Base-by-base conservation (phyloP, 1,140 invertebrate species). In the Tetranychus urticae region DNA sequence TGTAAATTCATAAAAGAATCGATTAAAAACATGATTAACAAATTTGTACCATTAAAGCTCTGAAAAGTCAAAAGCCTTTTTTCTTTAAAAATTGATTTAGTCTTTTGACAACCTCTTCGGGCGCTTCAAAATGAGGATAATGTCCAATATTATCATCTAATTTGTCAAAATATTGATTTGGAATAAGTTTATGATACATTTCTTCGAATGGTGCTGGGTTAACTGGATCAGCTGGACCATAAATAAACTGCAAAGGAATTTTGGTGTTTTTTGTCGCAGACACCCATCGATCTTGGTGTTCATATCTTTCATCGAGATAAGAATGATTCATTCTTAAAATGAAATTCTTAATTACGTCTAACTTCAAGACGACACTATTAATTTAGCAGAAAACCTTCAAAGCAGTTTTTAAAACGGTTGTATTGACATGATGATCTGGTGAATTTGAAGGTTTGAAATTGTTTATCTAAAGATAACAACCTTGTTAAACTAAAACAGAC, bases 161-260 rank as follows among this genome's bases (percentile, higher is more conserved):
- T 13, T 61, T 52, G 36, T 58, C 60, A 34, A 67, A 45, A 36
- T 33, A 56, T 12, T 54, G 47, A 45, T 60, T 60, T 0, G 60
- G 61, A 10, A 65, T 59, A 50, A 63, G 60, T 60, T 66, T 66
- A 65, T 65, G 66, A 62, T 69, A 70, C 52, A 63, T 61, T 13
- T 64, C 56, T 23, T 63, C 61, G 65, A 71, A 71, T 35, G 59
- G 39, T 10, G 64, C 56, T 56, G 67, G 69, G 64, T 70, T 70
- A 7, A 71, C 64, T 37, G 70, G 69, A 67, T 71, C 70, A 37
- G 63, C 63, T 34, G 70, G 68, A 8, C 71, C 70, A 64, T 71
- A 71, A 31, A 72, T 69, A 36, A 65, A 56, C 47, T 62, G 66
- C 64, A 71, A 65, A 63, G 66, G 68, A 23, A 71, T 54, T 4